These are phyloP conservation scores for Philypnodon macrostomus DNA, from an alignment of 2,797 vertebrate genomes.

Conservation along the genomic window DNA sequence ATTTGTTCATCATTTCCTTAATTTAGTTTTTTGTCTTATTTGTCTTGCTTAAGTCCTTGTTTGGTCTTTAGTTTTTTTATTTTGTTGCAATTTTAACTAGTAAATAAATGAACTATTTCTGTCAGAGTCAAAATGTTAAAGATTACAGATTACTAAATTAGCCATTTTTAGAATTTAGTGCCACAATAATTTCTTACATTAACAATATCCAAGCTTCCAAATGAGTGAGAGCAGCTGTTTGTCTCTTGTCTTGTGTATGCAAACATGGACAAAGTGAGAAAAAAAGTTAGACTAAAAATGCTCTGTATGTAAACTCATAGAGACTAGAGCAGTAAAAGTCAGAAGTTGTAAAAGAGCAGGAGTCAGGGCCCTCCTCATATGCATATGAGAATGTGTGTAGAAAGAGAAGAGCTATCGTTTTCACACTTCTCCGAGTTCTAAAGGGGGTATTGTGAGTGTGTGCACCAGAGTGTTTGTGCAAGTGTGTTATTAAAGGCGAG, in stretches of 20 bases:
- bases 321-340: constrained; percentile 19
- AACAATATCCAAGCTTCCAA: background rate
- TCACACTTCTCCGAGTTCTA: constrained; percentile 45
- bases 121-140: too few relatives aligned
- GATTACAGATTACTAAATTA: too few relatives aligned
- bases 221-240: constrained; percentile 14
- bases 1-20: too few relatives aligned
- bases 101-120: too few relatives aligned
- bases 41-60: too few relatives aligned
- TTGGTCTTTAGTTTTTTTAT: too few relatives aligned
- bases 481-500: constrained; percentile 68
- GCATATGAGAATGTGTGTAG: constrained; percentile 27
- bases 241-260: background rate
- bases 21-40: too few relatives aligned
- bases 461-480: constrained; percentile 43
- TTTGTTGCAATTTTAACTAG: too few relatives aligned
- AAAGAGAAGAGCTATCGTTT: constrained; percentile 43
- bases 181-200: too few relatives aligned
- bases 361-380: constrained; percentile 16
- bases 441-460: constrained; percentile 24
- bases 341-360: constrained; percentile 6
- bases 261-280: background rate
- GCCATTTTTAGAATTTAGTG: too few relatives aligned
- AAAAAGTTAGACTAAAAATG: background rate
- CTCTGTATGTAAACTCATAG: constrained; percentile 6